Conservation (phyloP, 2,888 invertebrate genomes). For the Acheta domesticus region DNA sequence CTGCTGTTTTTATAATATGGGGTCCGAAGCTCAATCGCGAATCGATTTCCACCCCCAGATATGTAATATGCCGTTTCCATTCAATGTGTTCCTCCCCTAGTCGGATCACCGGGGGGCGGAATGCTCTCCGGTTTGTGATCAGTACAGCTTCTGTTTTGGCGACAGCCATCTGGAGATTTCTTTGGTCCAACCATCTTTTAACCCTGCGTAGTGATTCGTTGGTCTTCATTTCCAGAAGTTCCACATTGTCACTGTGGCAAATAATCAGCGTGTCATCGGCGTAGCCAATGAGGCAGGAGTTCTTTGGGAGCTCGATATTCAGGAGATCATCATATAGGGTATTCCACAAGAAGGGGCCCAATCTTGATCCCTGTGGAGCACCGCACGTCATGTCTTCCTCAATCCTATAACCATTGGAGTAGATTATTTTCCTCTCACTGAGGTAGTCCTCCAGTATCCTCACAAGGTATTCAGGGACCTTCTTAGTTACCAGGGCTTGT, state of each 20-base stretch:
- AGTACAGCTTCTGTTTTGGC: not conserved
- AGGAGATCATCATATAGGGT: not conserved
- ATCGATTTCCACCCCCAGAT: not conserved
- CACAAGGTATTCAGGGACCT: not conserved
- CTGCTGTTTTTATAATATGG: not conserved
- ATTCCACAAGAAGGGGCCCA: not conserved
- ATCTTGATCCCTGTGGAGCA: not conserved
- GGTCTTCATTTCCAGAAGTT: not conserved
- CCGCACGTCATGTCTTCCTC: not conserved
- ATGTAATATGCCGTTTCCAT: not conserved
- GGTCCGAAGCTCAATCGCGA: not conserved
- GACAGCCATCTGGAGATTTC: not conserved
- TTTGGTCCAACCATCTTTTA: not conserved
- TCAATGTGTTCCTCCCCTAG: not conserved
- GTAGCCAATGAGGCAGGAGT: not conserved
- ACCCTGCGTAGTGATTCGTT: not conserved
- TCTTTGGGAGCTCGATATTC: not conserved
- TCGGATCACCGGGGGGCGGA: not conserved
- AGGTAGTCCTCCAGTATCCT: slow-evolving; percentile 3
- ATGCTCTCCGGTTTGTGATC: not conserved
- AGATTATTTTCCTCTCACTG: not conserved
- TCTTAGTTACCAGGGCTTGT: not conserved
- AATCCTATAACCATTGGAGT: not conserved
- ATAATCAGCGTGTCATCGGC: not conserved
- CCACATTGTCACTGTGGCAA: not conserved